phyloP scores from a whole-genome alignment of 1,140 invertebrate species.

The Drosophila insularis region DNA sequence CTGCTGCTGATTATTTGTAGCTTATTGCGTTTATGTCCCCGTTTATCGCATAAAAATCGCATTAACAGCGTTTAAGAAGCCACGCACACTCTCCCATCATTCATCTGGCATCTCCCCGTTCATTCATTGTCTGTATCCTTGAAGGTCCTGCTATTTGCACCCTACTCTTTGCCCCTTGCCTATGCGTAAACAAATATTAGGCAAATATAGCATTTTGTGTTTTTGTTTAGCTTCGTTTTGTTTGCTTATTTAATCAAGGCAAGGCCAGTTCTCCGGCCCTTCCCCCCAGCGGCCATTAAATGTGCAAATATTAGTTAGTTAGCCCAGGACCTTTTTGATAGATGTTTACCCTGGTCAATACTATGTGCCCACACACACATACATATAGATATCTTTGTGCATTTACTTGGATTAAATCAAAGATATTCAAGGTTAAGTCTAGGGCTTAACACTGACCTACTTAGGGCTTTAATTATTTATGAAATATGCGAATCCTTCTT shows the following conservation, averaged over 20 bases:
- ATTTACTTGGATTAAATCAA: slow-evolving; percentile 13
- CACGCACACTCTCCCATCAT: not conserved
- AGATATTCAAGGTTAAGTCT: slow-evolving; percentile 44
- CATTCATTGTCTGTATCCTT: slow-evolving; percentile 9
- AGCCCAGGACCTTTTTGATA: not conserved
- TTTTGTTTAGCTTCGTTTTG: slow-evolving; percentile 25
- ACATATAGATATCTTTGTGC: not conserved
- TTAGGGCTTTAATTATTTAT: slow-evolving; percentile 57
- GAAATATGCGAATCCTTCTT: slow-evolving; percentile 54
- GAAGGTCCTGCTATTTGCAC: not conserved
- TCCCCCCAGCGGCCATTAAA: slow-evolving; percentile 52
- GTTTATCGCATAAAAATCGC: slow-evolving; percentile 75
- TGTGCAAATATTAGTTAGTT: slow-evolving; percentile 61
- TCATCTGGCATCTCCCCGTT: not conserved
- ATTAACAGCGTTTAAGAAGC: slow-evolving; percentile 49
- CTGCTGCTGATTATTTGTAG: slow-evolving; percentile 68
- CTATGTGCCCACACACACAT: not conserved
- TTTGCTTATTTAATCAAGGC: slow-evolving; percentile 70
- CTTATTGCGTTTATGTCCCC: slow-evolving; percentile 72
- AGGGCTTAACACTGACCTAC: slow-evolving; percentile 54
- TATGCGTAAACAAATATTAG: slow-evolving; percentile 36
- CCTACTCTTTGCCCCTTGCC: slow-evolving; percentile 1
- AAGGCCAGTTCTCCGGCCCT: not conserved
- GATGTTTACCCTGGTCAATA: slow-evolving; percentile 35
- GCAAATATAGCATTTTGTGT: slow-evolving; percentile 49